Percentiles rank a stretch among this genome's conserved stretches.
Conservation (phyloP, 2,113 vertebrate genomes). For the Struthio camelus region DNA sequence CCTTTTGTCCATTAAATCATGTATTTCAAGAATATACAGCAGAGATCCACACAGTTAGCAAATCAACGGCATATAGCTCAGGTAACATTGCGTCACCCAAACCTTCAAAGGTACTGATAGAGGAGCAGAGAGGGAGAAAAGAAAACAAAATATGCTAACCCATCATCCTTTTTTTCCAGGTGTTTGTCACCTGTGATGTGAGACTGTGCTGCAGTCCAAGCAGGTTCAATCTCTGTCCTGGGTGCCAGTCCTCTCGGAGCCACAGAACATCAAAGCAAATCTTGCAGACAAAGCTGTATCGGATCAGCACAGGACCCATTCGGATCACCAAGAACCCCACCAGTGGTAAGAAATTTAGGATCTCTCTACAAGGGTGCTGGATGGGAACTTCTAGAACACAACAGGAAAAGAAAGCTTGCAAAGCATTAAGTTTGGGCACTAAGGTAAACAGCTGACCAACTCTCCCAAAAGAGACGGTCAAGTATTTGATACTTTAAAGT, state of each 20-base stretch:
- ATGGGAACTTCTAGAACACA: background rate
- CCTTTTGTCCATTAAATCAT: background rate
- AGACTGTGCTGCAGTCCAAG: background rate
- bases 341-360: background rate
- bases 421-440: background rate
- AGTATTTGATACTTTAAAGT: background rate
- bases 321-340: background rate
- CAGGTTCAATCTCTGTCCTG: background rate
- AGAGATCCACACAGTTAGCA: background rate
- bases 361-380: background rate
- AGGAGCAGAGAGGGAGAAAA: background rate
- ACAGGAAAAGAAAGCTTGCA: background rate
- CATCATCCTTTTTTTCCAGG: background rate
- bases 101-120: background rate
- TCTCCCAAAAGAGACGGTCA: background rate
- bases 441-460: background rate
- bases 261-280: background rate
- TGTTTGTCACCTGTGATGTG: conserved; percentile 12
- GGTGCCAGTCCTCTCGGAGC: background rate
- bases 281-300: background rate
- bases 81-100: background rate
- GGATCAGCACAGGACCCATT: background rate
- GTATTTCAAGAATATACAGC: background rate
- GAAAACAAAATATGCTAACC: background rate
- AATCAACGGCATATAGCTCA: background rate